Percentiles rank a stretch among this genome's conserved stretches.
phyloP scores from a whole-genome alignment of 2,113 vertebrate species.

The Mastomys coucha region DNA sequence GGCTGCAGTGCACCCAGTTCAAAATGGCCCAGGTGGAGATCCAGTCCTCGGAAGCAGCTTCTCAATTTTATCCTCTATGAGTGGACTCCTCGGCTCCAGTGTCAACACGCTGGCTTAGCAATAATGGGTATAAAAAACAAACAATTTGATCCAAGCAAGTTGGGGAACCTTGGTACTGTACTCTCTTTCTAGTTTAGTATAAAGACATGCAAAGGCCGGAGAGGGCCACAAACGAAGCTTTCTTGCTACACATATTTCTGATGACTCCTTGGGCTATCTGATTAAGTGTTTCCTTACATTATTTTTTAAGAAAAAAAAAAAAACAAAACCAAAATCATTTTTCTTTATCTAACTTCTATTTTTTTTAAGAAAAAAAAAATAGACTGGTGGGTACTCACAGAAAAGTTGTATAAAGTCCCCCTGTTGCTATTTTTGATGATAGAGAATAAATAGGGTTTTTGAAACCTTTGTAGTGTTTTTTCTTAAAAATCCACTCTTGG shows the following conservation, averaged over 20 bases:
- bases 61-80: slow-evolving; percentile 99
- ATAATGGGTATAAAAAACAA: slow-evolving; percentile 88
- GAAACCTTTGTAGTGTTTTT: slow-evolving; percentile 86
- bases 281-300: slow-evolving; percentile 88
- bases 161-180: slow-evolving; percentile 85
- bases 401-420: slow-evolving; percentile 84
- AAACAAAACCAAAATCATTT: slow-evolving; percentile 80
- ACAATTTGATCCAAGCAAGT: slow-evolving; percentile 80
- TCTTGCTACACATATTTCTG: slow-evolving; percentile 84
- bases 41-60: slow-evolving; percentile 98
- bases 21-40: slow-evolving; percentile 99
- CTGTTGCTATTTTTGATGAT: slow-evolving; percentile 89
- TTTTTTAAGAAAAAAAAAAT: slow-evolving; percentile 88
- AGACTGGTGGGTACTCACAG: slow-evolving; percentile 85
- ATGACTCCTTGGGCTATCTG: slow-evolving; percentile 84
- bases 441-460: slow-evolving; percentile 87
- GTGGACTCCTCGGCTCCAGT: slow-evolving; percentile 75
- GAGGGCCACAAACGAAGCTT: slow-evolving; percentile 73
- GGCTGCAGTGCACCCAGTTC: slow-evolving; percentile 98
- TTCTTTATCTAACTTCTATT: slow-evolving; percentile 87
- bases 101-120: slow-evolving; percentile 88
- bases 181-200: slow-evolving; percentile 86
- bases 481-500: slow-evolving; percentile 86
- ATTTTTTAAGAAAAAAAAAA: slow-evolving; percentile 85
- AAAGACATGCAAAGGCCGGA: slow-evolving; percentile 74